Base-by-base conservation (phyloP, 2,113 vertebrate species). In the Bombycilla garrulus region DNA sequence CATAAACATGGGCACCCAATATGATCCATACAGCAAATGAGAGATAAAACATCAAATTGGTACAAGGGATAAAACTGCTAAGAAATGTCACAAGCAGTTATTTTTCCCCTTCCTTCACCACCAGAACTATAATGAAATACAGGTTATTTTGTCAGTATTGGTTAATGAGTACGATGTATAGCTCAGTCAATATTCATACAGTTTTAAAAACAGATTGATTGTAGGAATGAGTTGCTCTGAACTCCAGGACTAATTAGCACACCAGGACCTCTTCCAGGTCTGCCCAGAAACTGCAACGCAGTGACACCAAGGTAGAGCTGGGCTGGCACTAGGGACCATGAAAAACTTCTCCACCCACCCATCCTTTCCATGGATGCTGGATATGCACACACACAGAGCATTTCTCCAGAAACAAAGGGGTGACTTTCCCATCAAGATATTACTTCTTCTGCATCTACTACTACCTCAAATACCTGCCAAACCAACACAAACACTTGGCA, bases 401-500 rank as follows among this genome's bases (percentile, higher is more conserved):
- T 19, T 42, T 85, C 60, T 74, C 51, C 48, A 69, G 56, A 47
- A 4, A 76, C 80, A 81, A 81, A 76, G 21, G 23, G 33, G 54
- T 13, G 36, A 71, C 72, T 90, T 93, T 71, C 51, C 85, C 40
- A 69, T 22, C 38, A 70, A 91, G 54, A 42, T 6, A 33, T 51
- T 40, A 79, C 45, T 85, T 65, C 38, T 78, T 54, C 51, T 80
- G 29, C 50, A 76, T 26, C 77, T 62, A 89, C 22, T 45, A 53
- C 53, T 56, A 85, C 73, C 33, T 92, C 93, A 90, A 77, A 54
- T 57, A 90, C 74, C 92, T 96, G 87, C 87, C 92, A 97, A 93
- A 96, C 61, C 81, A 82, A 95, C 73, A 93, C 79, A 96, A 96
- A 94, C 86, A 80, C 69, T 84, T 95, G 93, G 84, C 81, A 95